A percentile compares a stretch with the other conserved stretches of the same genome.
Conservation (phyloP, 2,797 vertebrate species). For the Cynodonichthys magdalenae region DNA sequence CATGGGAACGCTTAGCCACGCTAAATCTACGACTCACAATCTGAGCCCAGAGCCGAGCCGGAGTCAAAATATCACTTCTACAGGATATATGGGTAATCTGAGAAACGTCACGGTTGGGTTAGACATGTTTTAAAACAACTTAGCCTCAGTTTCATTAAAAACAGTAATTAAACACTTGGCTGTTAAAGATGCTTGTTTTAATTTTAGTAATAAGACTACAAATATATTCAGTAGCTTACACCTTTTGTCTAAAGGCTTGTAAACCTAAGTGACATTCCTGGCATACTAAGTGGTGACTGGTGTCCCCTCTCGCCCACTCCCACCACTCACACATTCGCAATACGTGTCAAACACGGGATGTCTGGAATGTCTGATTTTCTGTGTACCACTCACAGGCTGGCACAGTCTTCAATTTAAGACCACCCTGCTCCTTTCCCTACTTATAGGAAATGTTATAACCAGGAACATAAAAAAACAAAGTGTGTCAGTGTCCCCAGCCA, state of each 20-base stretch:
- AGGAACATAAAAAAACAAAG: constrained; percentile 34
- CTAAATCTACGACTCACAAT: constrained; percentile 69
- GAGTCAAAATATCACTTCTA: constrained; percentile 71
- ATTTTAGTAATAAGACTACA: too few species aligned
- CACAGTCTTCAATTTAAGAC: constrained; percentile 60
- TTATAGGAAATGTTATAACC: constrained; percentile 62
- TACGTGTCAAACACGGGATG: constrained; percentile 41
- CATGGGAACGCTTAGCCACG: constrained; percentile 77
- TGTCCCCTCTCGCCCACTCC: constrained; percentile 24
- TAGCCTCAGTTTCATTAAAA: constrained; percentile 13
- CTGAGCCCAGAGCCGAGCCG: constrained; percentile 58
- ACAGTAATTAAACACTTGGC: constrained; percentile 31
- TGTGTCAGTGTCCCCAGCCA: constrained; percentile 20
- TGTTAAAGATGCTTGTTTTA: background rate
- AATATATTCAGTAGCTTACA: constrained; percentile 6
- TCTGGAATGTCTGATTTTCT: constrained; percentile 70
- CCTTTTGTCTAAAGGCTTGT: constrained; percentile 33
- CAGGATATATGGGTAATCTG: constrained; percentile 58
- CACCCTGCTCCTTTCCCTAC: constrained; percentile 8
- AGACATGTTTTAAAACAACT: constrained; percentile 15
- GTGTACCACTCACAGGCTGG: constrained; percentile 69
- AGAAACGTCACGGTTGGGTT: constrained; percentile 38
- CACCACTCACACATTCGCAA: constrained; percentile 17
- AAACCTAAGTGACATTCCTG: constrained; percentile 65
- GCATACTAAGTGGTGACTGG: constrained; percentile 60